Base-by-base conservation (phyloP, 2,888 invertebrate genomes). In the Leucozona laternaria region DNA sequence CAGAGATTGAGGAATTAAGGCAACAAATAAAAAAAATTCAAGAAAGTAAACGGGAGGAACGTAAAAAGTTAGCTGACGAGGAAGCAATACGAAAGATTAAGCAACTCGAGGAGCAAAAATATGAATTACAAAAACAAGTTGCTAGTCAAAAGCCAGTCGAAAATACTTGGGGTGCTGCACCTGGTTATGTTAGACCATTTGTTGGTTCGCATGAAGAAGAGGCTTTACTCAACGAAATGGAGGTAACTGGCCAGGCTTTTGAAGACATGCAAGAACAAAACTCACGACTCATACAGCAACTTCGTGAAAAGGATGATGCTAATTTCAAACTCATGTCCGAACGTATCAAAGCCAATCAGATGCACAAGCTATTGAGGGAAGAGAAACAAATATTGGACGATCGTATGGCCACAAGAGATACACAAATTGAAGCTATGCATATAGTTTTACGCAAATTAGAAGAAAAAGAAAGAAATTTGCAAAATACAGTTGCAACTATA, bases 251-350 rank as follows among this genome's bases (percentile, higher is more conserved):
- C 0, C 99, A 99, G 92, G 99, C 99, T 1, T 98, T 98, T 91
- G 99, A 99, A 92, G 99, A 99, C 91, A 98, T 99, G 98, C 99
- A 99, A 93, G 99, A 99, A 90, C 99, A 99, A 93, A 99, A 99
- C 93, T 97, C 98, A 0, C 94, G 98, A 45, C 94, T 99, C 22
- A 96, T 99, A 70, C 98, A 99, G 89, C 99, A 99, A 92, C 93
- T 99, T 79, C 94, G 98, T 3, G 99, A 99, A 92, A 99, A 99
- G 90, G 98, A 98, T 90, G 99, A 99, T 91, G 98, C 99, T 5
- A 99, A 99, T 93, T 98, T 99, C 92, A 99, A 99, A 93, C 94
- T 99, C 6, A 99, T 99, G 98, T 98, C 98, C 0, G 99, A 99
- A 92, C 93, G 98, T 73, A 98, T 98, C 84, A 98, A 98, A 92